phyloP scores from a whole-genome alignment of 1,140 invertebrate genomes.

The Calycopis cecrops region DNA sequence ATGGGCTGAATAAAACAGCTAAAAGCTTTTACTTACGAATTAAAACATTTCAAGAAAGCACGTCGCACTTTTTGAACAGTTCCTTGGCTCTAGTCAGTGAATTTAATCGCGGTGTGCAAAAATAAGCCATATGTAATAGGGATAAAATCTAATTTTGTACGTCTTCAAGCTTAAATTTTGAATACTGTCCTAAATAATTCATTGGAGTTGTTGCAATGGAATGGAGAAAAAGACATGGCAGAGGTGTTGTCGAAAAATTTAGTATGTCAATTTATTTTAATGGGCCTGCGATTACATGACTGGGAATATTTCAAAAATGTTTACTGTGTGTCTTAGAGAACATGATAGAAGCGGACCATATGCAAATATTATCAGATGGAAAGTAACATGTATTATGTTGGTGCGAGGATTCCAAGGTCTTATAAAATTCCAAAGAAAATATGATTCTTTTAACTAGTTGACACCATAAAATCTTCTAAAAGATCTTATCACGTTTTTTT shows the following conservation, averaged over 20 bases:
- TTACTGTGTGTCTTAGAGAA: no score
- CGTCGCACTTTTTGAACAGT: background rate
- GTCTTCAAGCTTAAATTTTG: background rate
- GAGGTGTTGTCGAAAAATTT: conserved; percentile 2
- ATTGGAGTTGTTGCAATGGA: conserved; percentile 9
- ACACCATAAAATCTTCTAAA: no score
- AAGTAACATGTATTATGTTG: no score
- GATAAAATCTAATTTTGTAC: conserved; percentile 4
- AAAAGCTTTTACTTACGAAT: background rate
- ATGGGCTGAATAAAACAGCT: no score
- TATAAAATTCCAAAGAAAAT: no score
- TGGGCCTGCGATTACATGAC: background rate
- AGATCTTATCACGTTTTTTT: no score
- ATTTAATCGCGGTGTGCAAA: background rate
- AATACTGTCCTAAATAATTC: conserved; percentile 9
- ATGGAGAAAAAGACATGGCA: conserved; percentile 1
- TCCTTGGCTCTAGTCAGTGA: background rate
- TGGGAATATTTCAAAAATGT: no score
- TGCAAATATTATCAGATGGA: no score
- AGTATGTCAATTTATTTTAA: background rate
- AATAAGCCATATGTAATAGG: background rate
- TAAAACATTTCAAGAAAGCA: background rate
- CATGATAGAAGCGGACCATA: no score
- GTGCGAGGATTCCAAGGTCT: no score
- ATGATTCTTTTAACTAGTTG: no score